phyloP scores from a whole-genome alignment of 1,140 invertebrate genomes.

The Bradynema listronoti region DNA sequence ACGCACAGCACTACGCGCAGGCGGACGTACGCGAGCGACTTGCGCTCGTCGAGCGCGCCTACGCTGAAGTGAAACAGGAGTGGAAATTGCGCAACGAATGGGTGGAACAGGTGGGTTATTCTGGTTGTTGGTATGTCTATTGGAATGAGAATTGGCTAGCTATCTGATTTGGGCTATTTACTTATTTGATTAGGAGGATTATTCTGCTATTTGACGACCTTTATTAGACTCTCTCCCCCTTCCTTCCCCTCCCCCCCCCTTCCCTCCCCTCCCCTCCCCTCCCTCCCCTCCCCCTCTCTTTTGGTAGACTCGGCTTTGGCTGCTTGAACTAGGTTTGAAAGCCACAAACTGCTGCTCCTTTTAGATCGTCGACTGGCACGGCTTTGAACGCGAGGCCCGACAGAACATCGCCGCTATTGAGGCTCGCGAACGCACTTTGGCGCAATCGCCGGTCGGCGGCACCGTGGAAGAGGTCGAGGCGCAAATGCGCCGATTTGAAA shows the following conservation, averaged over 20 bases:
- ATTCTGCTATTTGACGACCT: no score
- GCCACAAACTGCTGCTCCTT: background rate
- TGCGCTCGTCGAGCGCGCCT: constrained; percentile 70
- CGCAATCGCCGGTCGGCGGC: constrained; percentile 61
- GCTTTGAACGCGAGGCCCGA: constrained; percentile 87
- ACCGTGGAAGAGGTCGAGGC: constrained; percentile 69
- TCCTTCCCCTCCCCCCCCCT: no score
- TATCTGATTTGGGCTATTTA: background rate
- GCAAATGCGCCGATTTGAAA: constrained; percentile 62
- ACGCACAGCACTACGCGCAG: constrained; percentile 71
- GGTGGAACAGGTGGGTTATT: constrained; percentile 71
- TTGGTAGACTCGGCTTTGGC: background rate
- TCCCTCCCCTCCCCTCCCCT: no score
- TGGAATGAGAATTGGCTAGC: background rate
- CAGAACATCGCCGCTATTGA: constrained; percentile 77
- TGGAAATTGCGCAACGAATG: constrained; percentile 84
- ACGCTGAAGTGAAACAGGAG: constrained; percentile 71
- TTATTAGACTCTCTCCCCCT: no score
- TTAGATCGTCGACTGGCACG: constrained; percentile 74
- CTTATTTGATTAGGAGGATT: no score
- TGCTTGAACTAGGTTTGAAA: background rate
- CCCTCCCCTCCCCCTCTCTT: no score
- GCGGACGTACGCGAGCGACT: constrained; percentile 70
- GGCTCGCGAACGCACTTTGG: constrained; percentile 45
- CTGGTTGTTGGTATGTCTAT: background rate